These are phyloP conservation scores for Carcinoscorpius rotundicauda DNA, from an alignment of 1,140 invertebrate genomes.

Conservation along the genomic window DNA sequence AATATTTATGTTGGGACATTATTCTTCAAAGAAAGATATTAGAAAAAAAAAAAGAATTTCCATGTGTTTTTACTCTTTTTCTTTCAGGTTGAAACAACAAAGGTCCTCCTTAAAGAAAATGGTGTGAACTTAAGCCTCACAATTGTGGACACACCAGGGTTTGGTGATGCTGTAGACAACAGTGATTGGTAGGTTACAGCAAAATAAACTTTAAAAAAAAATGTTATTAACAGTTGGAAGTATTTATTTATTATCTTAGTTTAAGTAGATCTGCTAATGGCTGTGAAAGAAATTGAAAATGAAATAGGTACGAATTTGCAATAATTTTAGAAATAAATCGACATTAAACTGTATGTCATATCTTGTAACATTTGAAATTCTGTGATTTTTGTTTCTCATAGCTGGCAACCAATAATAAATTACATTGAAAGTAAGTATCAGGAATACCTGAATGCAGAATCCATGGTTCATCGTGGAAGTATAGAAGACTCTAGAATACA, in stretches of 20 bases:
- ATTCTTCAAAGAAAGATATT: no score
- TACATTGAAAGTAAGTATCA: constrained; percentile 96
- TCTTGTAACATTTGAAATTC: no score
- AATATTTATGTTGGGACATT: no score
- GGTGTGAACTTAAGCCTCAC: constrained; percentile 42
- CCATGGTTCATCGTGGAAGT: constrained; percentile 62
- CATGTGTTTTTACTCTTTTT: not conserved
- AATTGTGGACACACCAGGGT: constrained; percentile 52
- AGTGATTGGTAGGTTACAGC: constrained; percentile 62
- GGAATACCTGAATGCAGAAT: constrained; percentile 86
- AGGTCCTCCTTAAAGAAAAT: constrained; percentile 64
- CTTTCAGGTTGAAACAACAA: constrained; percentile 64
- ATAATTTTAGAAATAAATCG: no score
- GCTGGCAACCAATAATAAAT: constrained; percentile 92
- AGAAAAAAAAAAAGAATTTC: not conserved
- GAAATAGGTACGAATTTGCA: no score
- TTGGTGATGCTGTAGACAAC: constrained; percentile 52
- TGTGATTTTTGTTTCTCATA: not conserved
- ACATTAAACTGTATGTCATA: no score
- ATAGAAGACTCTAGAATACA: constrained; percentile 63
- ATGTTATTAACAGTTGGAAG: no score
- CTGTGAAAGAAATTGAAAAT: no score
- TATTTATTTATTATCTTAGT: no score
- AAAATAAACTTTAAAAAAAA: no score
- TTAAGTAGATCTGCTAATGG: no score